A percentile compares a stretch with the other conserved stretches of the same genome.
Conservation (phyloP, 2,888 invertebrate species). For the Aspidapion aeneum region DNA sequence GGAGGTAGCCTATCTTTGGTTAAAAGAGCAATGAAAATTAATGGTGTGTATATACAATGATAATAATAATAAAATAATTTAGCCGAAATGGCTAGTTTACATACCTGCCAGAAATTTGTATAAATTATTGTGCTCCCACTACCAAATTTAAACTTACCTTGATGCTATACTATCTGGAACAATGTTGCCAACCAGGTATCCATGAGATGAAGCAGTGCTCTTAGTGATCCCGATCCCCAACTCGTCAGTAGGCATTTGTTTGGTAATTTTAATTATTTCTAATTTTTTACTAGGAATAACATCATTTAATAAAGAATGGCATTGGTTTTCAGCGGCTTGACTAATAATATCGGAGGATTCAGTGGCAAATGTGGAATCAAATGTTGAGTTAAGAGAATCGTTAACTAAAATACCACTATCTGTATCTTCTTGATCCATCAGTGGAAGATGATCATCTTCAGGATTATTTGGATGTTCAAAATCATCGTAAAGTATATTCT, state of each 20-base stretch:
- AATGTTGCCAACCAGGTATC: slow-evolving; percentile 68
- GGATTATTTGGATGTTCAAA: slow-evolving; percentile 51
- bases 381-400: slow-evolving; percentile 58
- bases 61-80: too few relatives aligned
- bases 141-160: slow-evolving; percentile 55
- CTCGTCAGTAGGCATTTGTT: slow-evolving; percentile 58
- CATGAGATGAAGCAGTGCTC: slow-evolving; percentile 58
- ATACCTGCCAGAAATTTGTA: too few relatives aligned
- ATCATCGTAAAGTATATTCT: slow-evolving; percentile 61
- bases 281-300: slow-evolving; percentile 28
- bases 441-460: slow-evolving; percentile 50
- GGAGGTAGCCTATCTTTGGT: too few relatives aligned
- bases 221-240: slow-evolving; percentile 71
- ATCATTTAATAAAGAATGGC: not conserved
- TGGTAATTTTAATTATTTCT: slow-evolving; percentile 49
- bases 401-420: slow-evolving; percentile 75
- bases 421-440: slow-evolving; percentile 65
- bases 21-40: too few relatives aligned
- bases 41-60: too few relatives aligned
- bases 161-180: slow-evolving; percentile 67
- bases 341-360: not conserved
- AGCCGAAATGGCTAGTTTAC: too few relatives aligned
- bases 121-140: too few relatives aligned
- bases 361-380: slow-evolving; percentile 32
- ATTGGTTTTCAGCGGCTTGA: not conserved